phyloP scores from a whole-genome alignment of 2,797 vertebrate genomes.

The Rhinella marina region DNA sequence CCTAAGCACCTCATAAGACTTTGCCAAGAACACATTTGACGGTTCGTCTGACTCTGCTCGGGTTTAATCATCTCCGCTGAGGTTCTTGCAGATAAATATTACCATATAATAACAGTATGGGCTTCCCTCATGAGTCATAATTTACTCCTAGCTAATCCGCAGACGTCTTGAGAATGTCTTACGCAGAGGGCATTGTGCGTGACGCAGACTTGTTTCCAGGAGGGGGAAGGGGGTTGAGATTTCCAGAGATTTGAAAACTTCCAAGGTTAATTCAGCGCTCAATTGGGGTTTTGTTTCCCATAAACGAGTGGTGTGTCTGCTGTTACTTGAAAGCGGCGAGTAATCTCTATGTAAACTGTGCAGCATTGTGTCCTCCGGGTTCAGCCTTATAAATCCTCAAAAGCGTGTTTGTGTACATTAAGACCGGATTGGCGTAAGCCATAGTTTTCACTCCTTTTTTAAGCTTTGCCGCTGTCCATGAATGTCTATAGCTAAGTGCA shows the following conservation, averaged over 20 bases:
- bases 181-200: conserved; percentile 50
- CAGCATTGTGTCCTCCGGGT: conserved; percentile 50
- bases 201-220: conserved; percentile 45
- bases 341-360: conserved; percentile 49
- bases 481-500: conserved; percentile 66
- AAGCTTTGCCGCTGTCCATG: conserved; percentile 66
- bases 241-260: conserved; percentile 46
- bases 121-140: conserved; percentile 49
- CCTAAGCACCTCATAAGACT: not conserved
- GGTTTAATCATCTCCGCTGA: not conserved
- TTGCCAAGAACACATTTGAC: not conserved
- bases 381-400: conserved; percentile 52
- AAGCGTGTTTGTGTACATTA: conserved; percentile 63
- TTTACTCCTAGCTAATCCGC: conserved; percentile 32
- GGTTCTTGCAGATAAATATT: conserved; percentile 40
- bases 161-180: conserved; percentile 15
- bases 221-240: conserved; percentile 12
- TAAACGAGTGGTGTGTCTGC: conserved; percentile 51
- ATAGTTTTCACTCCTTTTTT: conserved; percentile 48
- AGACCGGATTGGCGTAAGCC: conserved; percentile 43
- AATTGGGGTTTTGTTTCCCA: conserved; percentile 54
- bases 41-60: not conserved
- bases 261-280: conserved; percentile 53
- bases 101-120: conserved; percentile 19
- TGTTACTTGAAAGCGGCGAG: conserved; percentile 47